A percentile compares a stretch with the other conserved stretches of the same genome.
phyloP scores from a whole-genome alignment of 2,888 invertebrate genomes.

The Halictus quadricinctus region DNA sequence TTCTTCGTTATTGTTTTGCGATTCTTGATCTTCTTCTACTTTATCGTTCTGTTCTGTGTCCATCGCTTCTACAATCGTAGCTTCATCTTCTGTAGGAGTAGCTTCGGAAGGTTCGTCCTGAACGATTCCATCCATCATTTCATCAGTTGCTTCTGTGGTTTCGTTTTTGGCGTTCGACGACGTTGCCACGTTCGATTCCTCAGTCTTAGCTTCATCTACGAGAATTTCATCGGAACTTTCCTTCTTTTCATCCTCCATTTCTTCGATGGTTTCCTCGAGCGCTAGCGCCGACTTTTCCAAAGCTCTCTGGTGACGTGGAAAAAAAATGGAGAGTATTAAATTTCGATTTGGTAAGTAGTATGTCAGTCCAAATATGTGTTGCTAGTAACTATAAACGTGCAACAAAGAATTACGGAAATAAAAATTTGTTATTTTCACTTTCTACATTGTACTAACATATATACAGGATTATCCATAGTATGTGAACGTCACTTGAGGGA shows the following conservation, averaged over 20 bases:
- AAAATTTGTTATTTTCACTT: slow-evolving; percentile 23
- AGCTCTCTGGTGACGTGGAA: slow-evolving; percentile 72
- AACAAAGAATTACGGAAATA: slow-evolving; percentile 29
- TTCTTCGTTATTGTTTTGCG: slow-evolving; percentile 75
- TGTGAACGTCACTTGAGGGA: neutral
- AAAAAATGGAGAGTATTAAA: slow-evolving; percentile 37
- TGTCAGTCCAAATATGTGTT: slow-evolving; percentile 9
- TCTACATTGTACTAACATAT: slow-evolving; percentile 11
- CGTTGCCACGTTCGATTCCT: slow-evolving; percentile 61
- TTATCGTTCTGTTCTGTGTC: slow-evolving; percentile 73
- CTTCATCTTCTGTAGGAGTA: slow-evolving; percentile 74
- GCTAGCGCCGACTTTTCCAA: slow-evolving; percentile 76
- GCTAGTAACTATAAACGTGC: slow-evolving; percentile 43
- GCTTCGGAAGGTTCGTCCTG: slow-evolving; percentile 83
- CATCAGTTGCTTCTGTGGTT: slow-evolving; percentile 83
- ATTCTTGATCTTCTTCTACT: slow-evolving; percentile 56
- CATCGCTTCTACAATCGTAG: slow-evolving; percentile 75
- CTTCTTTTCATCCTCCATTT: slow-evolving; percentile 75
- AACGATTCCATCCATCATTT: slow-evolving; percentile 80
- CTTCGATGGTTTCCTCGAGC: slow-evolving; percentile 71
- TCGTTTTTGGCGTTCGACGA: slow-evolving; percentile 74
- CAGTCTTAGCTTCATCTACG: slow-evolving; percentile 65
- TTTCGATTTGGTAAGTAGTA: neutral
- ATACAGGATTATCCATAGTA: slow-evolving; percentile 5
- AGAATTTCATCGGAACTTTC: slow-evolving; percentile 67